phyloP scores from a whole-genome alignment of 35 echinoderm and acorn worm genomes.

The Amphiura filiformis region DNA sequence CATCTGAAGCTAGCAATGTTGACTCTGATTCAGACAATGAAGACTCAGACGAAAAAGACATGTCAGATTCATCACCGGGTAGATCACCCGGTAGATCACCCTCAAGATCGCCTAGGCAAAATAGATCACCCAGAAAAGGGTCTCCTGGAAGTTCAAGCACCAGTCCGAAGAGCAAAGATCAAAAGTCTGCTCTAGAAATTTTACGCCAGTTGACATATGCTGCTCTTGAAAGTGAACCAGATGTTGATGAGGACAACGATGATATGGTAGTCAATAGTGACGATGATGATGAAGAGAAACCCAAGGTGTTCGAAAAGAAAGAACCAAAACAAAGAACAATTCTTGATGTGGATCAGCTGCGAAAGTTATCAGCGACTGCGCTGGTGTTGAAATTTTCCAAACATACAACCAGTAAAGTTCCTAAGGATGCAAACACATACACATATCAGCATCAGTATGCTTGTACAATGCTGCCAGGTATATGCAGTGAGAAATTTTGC shows the following conservation, averaged over 20 bases:
- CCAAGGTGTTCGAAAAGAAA: constrained; percentile 2
- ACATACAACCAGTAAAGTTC: constrained; percentile 68
- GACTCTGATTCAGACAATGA: background rate
- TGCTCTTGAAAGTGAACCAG: background rate
- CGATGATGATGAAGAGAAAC: background rate
- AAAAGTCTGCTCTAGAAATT: background rate
- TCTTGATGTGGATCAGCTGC: constrained; percentile 78
- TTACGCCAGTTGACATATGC: background rate
- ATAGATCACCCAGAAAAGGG: too few species aligned
- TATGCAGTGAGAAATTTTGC: constrained; percentile 87
- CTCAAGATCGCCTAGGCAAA: background rate
- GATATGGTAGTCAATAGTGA: background rate
- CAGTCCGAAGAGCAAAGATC: background rate
- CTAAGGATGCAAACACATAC: constrained; percentile 48
- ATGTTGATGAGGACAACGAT: constrained; percentile 14
- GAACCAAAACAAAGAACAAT: constrained; percentile 31
- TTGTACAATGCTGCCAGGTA: constrained; percentile 87
- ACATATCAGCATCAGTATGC: constrained; percentile 75
- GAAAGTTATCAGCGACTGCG: constrained; percentile 65
- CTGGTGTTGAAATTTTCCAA: constrained; percentile 74
- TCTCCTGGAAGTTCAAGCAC: background rate
- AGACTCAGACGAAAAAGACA: background rate
- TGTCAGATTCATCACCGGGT: background rate
- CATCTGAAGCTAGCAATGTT: background rate
- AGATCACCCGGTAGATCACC: background rate